These are phyloP conservation scores for Epizoanthus stellaris DNA, from an alignment of 92 coral and sea anemone genomes.

Conservation along the genomic window DNA sequence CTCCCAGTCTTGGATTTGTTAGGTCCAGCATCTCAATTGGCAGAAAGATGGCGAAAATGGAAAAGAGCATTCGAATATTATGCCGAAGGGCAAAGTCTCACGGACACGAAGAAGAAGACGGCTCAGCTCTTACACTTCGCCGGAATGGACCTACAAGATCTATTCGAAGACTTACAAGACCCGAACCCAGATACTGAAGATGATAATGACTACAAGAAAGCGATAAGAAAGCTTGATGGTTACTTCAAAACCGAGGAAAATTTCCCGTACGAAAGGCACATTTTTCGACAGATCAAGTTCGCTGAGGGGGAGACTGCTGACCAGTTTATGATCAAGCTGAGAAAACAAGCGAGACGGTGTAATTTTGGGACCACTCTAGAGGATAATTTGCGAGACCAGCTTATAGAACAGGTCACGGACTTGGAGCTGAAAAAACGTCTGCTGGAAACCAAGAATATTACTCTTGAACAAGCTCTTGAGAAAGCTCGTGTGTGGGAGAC, in stretches of 20 bases:
- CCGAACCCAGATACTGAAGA: constrained; percentile 37
- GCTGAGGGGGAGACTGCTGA: constrained; percentile 53
- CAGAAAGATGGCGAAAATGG: constrained; percentile 71
- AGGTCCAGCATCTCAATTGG: constrained; percentile 60
- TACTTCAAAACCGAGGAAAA: constrained; percentile 1
- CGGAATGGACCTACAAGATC: constrained; percentile 63
- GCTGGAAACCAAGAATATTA: constrained; percentile 64
- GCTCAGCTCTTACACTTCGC: constrained; percentile 62
- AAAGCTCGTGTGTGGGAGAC: constrained; percentile 64
- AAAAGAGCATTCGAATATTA: constrained; percentile 60
- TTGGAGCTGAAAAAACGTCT: constrained; percentile 48
- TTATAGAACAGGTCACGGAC: constrained; percentile 49
- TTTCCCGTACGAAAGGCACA: constrained; percentile 54
- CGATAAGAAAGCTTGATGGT: constrained; percentile 49
- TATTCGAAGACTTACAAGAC: constrained; percentile 64
- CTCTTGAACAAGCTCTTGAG: constrained; percentile 57
- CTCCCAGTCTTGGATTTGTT: constrained; percentile 52
- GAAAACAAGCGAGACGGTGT: constrained; percentile 64
- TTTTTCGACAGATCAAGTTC: constrained; percentile 56
- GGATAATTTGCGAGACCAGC: constrained; percentile 69
- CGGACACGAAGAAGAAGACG: constrained; percentile 47
- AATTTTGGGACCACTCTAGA: constrained; percentile 65
- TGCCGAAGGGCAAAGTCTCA: constrained; percentile 66
- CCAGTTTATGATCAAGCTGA: constrained; percentile 26
- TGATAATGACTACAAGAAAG: constrained; percentile 14